phyloP scores from a whole-genome alignment of 2,888 invertebrate genomes.

The Rhaphigaster nebulosa region DNA sequence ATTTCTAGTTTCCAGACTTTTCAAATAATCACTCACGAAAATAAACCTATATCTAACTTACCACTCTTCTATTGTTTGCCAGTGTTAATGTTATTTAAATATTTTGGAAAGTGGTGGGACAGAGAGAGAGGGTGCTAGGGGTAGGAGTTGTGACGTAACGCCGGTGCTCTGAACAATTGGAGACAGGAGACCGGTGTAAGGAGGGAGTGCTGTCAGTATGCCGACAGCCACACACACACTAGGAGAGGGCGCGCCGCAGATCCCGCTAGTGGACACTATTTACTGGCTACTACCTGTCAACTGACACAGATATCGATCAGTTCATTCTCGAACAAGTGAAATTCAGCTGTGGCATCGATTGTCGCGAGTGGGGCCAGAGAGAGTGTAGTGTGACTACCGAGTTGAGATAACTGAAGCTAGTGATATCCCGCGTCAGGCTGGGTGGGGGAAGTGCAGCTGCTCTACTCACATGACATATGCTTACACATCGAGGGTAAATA shows the following conservation, averaged over 20 bases:
- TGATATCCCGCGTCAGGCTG: background rate
- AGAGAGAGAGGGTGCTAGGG: constrained; percentile 54
- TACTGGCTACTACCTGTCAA: constrained; percentile 46
- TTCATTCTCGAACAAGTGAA: constrained; percentile 64
- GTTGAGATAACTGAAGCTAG: background rate
- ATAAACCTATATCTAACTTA: background rate
- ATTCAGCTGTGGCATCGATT: constrained; percentile 64
- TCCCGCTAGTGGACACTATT: constrained; percentile 36
- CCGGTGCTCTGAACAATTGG: constrained; percentile 61
- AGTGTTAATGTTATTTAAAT: constrained; percentile 21
- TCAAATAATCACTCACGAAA: background rate
- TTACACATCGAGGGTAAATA: constrained; percentile 53
- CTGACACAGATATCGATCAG: constrained; percentile 62
- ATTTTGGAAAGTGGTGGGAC: background rate
- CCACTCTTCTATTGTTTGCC: background rate
- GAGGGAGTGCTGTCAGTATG: constrained; percentile 62
- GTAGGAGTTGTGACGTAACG: constrained; percentile 63
- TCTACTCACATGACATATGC: constrained; percentile 52
- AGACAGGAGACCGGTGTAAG: constrained; percentile 60
- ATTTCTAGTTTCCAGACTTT: background rate
- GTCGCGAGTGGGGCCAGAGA: constrained; percentile 55
- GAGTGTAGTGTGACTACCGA: constrained; percentile 49
- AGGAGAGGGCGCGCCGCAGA: constrained; percentile 14
- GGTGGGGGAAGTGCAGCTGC: constrained; percentile 58
- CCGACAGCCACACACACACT: constrained; percentile 57